Evolutionary conservation across 1,140 invertebrate species (phyloP).

Genomic region (Brachionus paranguensis): DNA sequence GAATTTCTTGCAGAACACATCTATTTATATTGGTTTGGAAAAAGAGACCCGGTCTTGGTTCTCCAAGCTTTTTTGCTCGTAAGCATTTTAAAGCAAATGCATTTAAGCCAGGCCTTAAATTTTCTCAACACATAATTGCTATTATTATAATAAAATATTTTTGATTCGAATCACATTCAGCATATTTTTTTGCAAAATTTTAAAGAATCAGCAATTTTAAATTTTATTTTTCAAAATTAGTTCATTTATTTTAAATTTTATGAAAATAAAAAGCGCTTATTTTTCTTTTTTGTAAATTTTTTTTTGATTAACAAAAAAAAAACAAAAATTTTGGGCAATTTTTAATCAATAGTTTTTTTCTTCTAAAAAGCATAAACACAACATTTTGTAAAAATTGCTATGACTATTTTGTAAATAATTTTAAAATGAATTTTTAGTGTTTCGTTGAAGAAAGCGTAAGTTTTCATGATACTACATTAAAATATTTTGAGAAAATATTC

Average conservation of each 20-base stretch:
- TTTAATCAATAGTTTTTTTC: too few species aligned
- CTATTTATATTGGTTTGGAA: not conserved
- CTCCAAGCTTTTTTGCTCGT: not conserved
- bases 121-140: not conserved
- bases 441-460: too few species aligned
- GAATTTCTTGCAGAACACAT: not conserved
- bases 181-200: not conserved
- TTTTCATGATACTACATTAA: too few species aligned
- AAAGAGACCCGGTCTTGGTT: not conserved
- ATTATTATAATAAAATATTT: constrained; percentile 20
- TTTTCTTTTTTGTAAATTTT: not conserved
- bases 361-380: too few species aligned
- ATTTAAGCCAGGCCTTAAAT: not conserved
- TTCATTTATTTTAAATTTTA: not conserved
- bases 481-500: too few species aligned
- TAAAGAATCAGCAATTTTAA: not conserved
- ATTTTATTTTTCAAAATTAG: not conserved
- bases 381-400: too few species aligned
- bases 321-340: too few species aligned
- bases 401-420: too few species aligned
- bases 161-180: not conserved
- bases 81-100: not conserved
- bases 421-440: too few species aligned
- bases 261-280: not conserved
- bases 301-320: not conserved